Evolutionary conservation across 2,888 invertebrate species (phyloP).

Genomic region (Harmothoe impar): DNA sequence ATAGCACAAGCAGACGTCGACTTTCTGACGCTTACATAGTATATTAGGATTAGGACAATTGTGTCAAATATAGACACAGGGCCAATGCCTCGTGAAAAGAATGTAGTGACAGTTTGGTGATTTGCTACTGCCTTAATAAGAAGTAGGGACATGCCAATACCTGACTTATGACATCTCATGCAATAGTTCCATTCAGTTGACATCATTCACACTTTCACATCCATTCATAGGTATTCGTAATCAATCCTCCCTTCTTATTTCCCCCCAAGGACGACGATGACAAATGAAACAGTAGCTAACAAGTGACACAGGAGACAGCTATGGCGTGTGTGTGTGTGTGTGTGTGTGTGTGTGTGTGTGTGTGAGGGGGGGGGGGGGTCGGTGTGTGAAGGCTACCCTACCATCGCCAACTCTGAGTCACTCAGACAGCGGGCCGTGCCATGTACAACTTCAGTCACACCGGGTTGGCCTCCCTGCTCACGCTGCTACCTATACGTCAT

Average conservation of each 20-base stretch:
- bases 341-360: background rate
- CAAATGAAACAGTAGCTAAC: slow-evolving; percentile 16
- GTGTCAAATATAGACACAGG: too few relatives aligned
- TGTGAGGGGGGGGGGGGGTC: background rate
- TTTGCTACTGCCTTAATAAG: too few relatives aligned
- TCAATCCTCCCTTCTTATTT: background rate
- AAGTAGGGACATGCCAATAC: background rate
- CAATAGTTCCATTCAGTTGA: slow-evolving; percentile 30
- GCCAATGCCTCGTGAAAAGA: too few relatives aligned
- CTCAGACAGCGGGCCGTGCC: background rate
- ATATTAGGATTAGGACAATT: too few relatives aligned
- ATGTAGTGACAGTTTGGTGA: too few relatives aligned
- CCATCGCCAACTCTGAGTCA: background rate
- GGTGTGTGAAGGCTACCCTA: background rate
- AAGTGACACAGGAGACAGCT: slow-evolving; percentile 36
- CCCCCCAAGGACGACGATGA: background rate
- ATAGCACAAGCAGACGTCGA: too few relatives aligned
- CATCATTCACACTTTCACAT: slow-evolving; percentile 20
- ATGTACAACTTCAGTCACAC: background rate
- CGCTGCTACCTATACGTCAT: background rate
- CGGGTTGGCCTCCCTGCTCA: background rate
- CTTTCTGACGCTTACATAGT: too few relatives aligned
- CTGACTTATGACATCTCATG: slow-evolving; percentile 48
- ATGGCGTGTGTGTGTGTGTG: slow-evolving; percentile 11
- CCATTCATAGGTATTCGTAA: slow-evolving; percentile 2